phyloP scores from a whole-genome alignment of 2,113 vertebrate genomes.

The Phalacrocorax aristotelis region DNA sequence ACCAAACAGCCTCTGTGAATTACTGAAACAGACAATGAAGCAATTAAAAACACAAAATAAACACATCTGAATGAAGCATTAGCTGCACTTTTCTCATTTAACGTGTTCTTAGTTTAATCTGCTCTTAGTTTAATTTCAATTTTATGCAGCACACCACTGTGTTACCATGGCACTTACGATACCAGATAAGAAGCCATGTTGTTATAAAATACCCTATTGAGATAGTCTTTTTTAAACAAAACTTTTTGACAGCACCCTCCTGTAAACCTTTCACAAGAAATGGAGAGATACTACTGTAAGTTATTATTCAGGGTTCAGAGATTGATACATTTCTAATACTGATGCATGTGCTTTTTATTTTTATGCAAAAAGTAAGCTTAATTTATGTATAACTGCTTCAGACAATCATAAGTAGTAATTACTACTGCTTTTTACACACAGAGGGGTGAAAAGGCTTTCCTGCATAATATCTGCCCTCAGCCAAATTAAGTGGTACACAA shows the following conservation, averaged over 20 bases:
- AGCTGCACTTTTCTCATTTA: background rate
- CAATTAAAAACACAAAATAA: background rate
- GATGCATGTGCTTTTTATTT: background rate
- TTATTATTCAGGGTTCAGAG: background rate
- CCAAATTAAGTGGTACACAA: background rate
- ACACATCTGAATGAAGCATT: background rate
- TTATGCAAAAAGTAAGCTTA: background rate
- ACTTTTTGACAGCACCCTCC: background rate
- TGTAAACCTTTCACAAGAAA: background rate
- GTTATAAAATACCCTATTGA: background rate
- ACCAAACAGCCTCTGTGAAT: background rate
- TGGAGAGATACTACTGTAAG: background rate
- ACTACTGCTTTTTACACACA: background rate
- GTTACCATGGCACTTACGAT: background rate
- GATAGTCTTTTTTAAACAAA: background rate
- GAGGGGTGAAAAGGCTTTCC: background rate
- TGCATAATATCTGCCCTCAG: background rate
- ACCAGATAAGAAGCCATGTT: background rate
- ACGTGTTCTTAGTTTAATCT: background rate
- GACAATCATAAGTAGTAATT: background rate
- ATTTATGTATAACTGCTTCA: background rate
- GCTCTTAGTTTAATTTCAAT: background rate
- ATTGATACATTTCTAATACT: background rate
- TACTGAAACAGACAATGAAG: background rate
- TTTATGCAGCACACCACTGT: background rate